Evolutionary conservation across 2,888 invertebrate genomes (phyloP).

Genomic region (Cheilosia impressa): DNA sequence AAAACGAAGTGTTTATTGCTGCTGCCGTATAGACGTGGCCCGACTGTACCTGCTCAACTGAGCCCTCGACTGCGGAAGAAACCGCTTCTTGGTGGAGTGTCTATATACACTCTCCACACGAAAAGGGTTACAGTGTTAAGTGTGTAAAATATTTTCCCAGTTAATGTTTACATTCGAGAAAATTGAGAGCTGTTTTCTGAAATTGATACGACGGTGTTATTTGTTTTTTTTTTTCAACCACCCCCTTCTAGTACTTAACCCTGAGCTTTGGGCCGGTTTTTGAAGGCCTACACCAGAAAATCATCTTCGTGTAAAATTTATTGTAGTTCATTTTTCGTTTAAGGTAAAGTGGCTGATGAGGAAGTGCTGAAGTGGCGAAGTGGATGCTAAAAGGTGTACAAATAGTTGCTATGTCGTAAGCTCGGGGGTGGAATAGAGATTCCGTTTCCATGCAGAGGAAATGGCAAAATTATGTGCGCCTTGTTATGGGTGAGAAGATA

Average conservation of each 20-base stretch:
- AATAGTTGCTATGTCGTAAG: slow-evolving; percentile 52
- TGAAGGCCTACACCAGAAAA: slow-evolving; percentile 42
- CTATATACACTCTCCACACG: slow-evolving; percentile 18
- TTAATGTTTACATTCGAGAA: slow-evolving; percentile 74
- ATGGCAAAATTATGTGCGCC: slow-evolving; percentile 63
- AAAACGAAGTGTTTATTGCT: slow-evolving; percentile 74
- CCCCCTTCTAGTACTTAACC: background rate
- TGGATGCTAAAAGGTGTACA: slow-evolving; percentile 53
- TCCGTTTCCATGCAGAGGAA: slow-evolving; percentile 8
- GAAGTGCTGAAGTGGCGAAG: background rate
- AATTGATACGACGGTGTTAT: slow-evolving; percentile 71
- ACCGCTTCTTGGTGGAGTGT: slow-evolving; percentile 15
- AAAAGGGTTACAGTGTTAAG: slow-evolving; percentile 73
- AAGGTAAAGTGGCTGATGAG: slow-evolving; percentile 42
- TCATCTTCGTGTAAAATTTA: slow-evolving; percentile 71
- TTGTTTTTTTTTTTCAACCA: background rate
- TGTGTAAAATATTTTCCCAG: slow-evolving; percentile 71
- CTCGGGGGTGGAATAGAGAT: background rate
- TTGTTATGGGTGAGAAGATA: slow-evolving; percentile 65
- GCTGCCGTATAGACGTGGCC: slow-evolving; percentile 27
- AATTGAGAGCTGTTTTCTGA: slow-evolving; percentile 73
- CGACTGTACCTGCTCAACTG: background rate
- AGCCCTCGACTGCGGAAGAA: slow-evolving; percentile 11
- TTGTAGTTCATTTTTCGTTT: slow-evolving; percentile 70
- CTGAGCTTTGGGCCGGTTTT: slow-evolving; percentile 33